Conservation (phyloP, 2,113 vertebrate species). For the Leptosomus discolor region DNA sequence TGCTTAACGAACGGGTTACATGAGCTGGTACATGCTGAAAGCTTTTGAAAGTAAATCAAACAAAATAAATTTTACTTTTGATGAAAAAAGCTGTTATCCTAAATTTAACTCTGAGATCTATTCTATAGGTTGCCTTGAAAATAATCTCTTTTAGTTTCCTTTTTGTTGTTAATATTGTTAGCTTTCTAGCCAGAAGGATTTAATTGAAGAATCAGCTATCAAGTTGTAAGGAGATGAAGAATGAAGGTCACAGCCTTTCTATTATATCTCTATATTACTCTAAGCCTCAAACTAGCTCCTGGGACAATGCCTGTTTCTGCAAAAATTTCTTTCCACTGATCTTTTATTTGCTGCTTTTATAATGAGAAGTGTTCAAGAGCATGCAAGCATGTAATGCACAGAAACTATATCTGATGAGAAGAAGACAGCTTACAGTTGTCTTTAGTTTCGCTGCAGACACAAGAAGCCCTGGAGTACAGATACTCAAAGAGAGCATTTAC, state of each 20-base stretch:
- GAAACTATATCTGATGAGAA: background rate
- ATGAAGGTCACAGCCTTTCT: conserved; percentile 41
- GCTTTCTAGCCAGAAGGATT: conserved; percentile 51
- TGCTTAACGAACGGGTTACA: background rate
- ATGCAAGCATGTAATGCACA: background rate
- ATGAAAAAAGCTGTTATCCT: background rate
- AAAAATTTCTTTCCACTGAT: conserved; percentile 53
- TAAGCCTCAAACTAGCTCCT: conserved; percentile 54
- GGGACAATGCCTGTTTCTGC: conserved; percentile 52
- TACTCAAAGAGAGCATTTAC: background rate
- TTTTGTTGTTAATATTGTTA: conserved; percentile 26
- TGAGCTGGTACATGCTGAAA: background rate
- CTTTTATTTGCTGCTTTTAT: conserved; percentile 35
- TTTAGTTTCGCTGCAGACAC: background rate
- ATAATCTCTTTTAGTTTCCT: background rate
- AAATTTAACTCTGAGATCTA: background rate
- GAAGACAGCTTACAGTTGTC: background rate
- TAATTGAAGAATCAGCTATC: conserved; percentile 60
- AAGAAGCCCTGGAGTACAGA: background rate
- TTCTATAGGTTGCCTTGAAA: background rate
- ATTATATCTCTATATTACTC: conserved; percentile 58
- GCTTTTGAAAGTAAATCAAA: background rate
- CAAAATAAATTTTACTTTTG: conserved; percentile 19
- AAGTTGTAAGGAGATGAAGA: conserved; percentile 56
- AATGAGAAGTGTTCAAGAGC: conserved; percentile 52